Evolutionary conservation across 2,113 vertebrate species (phyloP), one percentile per base, ranked within the genome.

Genomic region (Deroptyus accipitrinus): DNA sequence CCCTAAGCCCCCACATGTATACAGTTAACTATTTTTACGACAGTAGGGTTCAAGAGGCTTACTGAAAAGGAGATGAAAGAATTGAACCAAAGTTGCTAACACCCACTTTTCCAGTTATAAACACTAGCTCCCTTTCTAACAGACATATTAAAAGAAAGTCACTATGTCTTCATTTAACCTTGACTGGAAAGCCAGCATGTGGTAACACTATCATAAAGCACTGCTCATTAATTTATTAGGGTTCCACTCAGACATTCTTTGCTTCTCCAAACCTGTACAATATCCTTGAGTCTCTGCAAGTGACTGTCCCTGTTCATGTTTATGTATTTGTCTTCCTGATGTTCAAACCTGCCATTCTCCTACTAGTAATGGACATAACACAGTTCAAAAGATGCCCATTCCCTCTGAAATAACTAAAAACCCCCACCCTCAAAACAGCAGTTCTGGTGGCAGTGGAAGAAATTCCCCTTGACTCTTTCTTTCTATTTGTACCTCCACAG

Each of bases 171-270:
- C 42, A 39, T 69, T 92, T 79, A 87, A 52, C 52, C 62, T 89
- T 91, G 51, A 66, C 49, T 84, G 31, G 52, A 90, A 96, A 96
- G 18, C 25, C 44, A 86, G 42, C 62, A 48, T 51, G 44, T 25
- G 15, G 35, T 69, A 37, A n/a, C 10, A 30, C 63, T 93, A 77
- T 74, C 77, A 78, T 77, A 93, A 74, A 74, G 8, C 33, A 49
- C 13, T 46, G 11, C 33, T 95, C 48, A 82, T 79, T 95, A 81
- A 88, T 93, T 83, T 86, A 81, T 90, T 74, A 86, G 24, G n/a
- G 25, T 80, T 39, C 25, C 25, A 35, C 59, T 86, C 41, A 90
- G n/a, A 51, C 3, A 5, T 67, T 73, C 24, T 35, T 83, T 88
- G 33, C 74, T 90, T 92, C 33, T 92, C 75, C 85, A 80, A 74